phyloP scores from a whole-genome alignment of 2,113 vertebrate genomes.

The Stomatorhinus ivindoensis region DNA sequence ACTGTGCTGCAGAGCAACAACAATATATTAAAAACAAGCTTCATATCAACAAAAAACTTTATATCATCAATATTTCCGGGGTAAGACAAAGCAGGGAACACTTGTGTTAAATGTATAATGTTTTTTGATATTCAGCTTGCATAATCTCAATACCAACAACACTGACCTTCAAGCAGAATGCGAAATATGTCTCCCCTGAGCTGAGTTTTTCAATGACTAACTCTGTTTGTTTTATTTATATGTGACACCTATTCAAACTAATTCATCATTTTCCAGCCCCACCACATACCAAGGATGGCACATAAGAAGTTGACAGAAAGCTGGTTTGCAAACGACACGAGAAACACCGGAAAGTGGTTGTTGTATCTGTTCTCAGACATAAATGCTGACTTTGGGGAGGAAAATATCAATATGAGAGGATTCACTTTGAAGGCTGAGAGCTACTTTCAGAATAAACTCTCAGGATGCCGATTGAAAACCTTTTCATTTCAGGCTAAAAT shows the following conservation, averaged over 20 bases:
- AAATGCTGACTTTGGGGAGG: not conserved
- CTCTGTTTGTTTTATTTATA: not conserved
- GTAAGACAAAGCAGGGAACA: not conserved
- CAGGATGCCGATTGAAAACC: not conserved
- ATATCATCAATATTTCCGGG: not conserved
- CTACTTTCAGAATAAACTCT: not conserved
- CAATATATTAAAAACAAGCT: not conserved
- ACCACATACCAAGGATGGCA: not conserved
- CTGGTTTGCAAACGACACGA: not conserved
- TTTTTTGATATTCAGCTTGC: not conserved
- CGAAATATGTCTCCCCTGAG: not conserved
- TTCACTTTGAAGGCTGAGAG: not conserved
- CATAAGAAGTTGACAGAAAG: not conserved
- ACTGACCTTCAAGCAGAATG: not conserved
- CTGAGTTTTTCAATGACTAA: not conserved
- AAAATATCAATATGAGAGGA: not conserved
- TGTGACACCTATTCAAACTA: not conserved
- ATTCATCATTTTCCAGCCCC: not conserved
- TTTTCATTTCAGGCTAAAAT: not conserved
- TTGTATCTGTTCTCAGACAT: not conserved
- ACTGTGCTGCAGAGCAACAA: not conserved
- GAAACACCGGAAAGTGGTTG: not conserved
- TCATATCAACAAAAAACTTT: not conserved
- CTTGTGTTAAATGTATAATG: not conserved
- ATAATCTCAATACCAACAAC: not conserved